Evolutionary conservation across 2,888 invertebrate genomes (phyloP).

Genomic region (Diarsia rubi): DNA sequence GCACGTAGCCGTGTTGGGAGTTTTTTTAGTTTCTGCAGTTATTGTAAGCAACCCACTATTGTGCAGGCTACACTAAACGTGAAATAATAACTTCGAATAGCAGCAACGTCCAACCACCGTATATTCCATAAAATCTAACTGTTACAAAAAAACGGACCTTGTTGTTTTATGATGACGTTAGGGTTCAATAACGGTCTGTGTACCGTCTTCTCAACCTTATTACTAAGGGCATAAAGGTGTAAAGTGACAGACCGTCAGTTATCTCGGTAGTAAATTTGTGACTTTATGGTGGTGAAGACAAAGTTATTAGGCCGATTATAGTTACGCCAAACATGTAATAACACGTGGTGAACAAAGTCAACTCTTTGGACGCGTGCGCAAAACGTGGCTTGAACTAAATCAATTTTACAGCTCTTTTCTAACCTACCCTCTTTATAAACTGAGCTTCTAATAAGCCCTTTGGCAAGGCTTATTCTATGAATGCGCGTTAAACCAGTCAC

Average conservation of each 20-base stretch:
- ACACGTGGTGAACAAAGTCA: background rate
- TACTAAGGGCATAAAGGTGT: background rate
- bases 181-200: background rate
- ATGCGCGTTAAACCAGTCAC: constrained; percentile 7
- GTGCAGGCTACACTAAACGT: background rate
- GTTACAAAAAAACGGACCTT: background rate
- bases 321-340: background rate
- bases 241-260: background rate
- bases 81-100: background rate
- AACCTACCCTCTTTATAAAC: constrained; percentile 1
- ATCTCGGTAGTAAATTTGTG: background rate
- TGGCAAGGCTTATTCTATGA: constrained; percentile 1
- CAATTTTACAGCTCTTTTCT: background rate
- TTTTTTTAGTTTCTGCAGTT: too few species aligned
- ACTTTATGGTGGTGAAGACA: background rate
- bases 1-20: background rate
- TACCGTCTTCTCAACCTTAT: background rate
- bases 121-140: background rate
- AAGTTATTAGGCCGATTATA: background rate
- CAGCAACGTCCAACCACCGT: constrained; percentile 20
- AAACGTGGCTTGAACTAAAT: background rate
- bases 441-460: constrained; percentile 15
- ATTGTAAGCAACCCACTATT: background rate
- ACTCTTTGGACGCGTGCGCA: background rate
- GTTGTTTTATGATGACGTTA: background rate